Evolutionary conservation across 2,113 vertebrate species (phyloP).

Genomic region (Castor canadensis): DNA sequence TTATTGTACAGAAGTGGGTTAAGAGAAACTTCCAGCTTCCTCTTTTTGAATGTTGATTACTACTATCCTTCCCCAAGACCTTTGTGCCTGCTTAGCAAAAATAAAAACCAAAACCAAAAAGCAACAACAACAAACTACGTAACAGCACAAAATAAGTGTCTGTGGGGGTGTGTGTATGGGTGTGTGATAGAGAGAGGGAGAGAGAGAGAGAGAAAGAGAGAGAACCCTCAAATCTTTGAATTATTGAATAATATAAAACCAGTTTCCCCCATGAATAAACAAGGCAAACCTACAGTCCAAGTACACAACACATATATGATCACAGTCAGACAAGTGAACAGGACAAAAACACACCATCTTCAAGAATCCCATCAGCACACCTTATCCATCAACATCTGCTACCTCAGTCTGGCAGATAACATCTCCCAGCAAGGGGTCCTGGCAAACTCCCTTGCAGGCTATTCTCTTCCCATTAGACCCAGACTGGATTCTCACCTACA

Average conservation of each 20-base stretch:
- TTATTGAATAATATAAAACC: neutral
- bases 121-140: neutral
- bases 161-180: too few species aligned
- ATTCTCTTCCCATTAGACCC: neutral
- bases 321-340: neutral
- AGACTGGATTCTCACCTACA: neutral
- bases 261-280: neutral
- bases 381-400: neutral
- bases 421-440: neutral
- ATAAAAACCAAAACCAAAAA: neutral
- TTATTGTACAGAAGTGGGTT: neutral
- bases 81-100: neutral
- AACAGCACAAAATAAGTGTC: too few species aligned
- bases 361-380: neutral
- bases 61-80: neutral
- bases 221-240: slow-evolving; percentile 4
- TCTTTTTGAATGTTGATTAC: neutral
- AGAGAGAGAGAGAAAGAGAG: neutral
- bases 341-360: neutral
- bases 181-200: too few species aligned
- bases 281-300: neutral
- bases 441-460: neutral
- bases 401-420: neutral
- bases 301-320: neutral
- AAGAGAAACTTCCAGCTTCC: neutral